Evolutionary conservation across 1,140 invertebrate species (phyloP).

Genomic region (Drosophila parabipectinata): DNA sequence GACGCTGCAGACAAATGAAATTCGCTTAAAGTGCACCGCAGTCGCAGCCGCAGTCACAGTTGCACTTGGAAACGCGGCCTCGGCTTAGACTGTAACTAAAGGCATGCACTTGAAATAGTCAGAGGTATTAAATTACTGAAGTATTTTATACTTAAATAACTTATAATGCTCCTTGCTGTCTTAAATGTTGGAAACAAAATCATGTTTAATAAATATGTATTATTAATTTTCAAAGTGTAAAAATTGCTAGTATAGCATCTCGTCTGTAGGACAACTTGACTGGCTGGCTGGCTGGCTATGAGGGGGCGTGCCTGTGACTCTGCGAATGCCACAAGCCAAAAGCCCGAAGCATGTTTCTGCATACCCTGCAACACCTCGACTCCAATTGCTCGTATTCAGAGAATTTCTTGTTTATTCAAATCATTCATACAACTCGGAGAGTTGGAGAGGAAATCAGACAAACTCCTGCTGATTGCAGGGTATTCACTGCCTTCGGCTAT

Average conservation of each 20-base stretch:
- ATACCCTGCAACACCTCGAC: slow-evolving; percentile 5
- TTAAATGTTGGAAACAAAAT: background rate
- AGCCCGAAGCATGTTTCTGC: slow-evolving; percentile 39
- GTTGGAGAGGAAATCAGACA: background rate
- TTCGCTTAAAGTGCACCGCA: slow-evolving; percentile 76
- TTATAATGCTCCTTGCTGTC: too few relatives aligned
- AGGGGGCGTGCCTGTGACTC: slow-evolving; percentile 60
- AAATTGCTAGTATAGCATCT: slow-evolving; percentile 10
- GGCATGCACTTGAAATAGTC: slow-evolving; percentile 4
- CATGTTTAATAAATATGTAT: background rate
- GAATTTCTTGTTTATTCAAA: slow-evolving; percentile 2
- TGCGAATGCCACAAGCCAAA: slow-evolving; percentile 13
- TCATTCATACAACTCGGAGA: background rate
- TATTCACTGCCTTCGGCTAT: slow-evolving; percentile 26
- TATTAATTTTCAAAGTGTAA: slow-evolving; percentile 4
- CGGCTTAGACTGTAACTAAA: slow-evolving; percentile 9
- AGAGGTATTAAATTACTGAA: background rate
- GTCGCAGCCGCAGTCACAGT: slow-evolving; percentile 23
- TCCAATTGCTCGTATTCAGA: background rate
- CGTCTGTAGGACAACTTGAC: slow-evolving; percentile 68
- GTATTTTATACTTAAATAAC: too few relatives aligned
- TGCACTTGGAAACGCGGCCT: slow-evolving; percentile 26
- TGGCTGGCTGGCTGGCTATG: slow-evolving; percentile 43
- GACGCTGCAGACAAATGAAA: slow-evolving; percentile 82
- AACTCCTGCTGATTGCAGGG: slow-evolving; percentile 4